phyloP scores from a whole-genome alignment of 2,888 invertebrate species.

The Euproctis similis region DNA sequence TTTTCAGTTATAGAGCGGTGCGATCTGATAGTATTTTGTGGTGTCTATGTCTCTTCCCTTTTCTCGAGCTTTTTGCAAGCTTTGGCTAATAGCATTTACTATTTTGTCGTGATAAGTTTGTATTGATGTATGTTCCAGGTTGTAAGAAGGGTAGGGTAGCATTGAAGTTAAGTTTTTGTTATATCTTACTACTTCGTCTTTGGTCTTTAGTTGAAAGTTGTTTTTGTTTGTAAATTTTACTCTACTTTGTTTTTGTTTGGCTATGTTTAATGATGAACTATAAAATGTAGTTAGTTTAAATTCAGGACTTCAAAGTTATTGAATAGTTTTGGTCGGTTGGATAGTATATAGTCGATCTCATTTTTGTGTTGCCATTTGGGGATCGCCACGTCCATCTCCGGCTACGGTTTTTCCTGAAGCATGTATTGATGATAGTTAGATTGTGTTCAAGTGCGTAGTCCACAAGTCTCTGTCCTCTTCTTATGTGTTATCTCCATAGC shows the following conservation, averaged over 20 bases:
- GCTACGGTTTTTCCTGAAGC: neutral
- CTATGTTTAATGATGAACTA: neutral
- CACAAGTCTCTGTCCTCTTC: constrained; percentile 1
- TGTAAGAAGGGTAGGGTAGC: neutral
- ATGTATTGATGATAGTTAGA: constrained; percentile 1
- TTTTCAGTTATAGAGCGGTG: constrained; percentile 1
- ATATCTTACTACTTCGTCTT: neutral
- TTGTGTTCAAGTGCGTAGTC: constrained; percentile 1
- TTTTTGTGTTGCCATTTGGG: constrained; percentile 1
- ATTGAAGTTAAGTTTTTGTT: neutral
- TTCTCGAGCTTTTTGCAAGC: constrained; percentile 2
- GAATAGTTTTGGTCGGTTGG: neutral
- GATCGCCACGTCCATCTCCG: constrained; percentile 1
- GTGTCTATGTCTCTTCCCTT: constrained; percentile 1
- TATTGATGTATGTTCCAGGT: neutral
- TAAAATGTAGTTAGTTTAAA: neutral
- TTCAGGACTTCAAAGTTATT: neutral
- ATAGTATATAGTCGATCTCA: constrained; percentile 1
- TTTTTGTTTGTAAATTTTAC: neutral
- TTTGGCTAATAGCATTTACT: constrained; percentile 1
- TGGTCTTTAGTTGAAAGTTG: neutral
- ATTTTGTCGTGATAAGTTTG: constrained; percentile 5
- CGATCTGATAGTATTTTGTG: constrained; percentile 5
- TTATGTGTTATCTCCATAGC: neutral
- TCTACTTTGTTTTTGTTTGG: neutral